Evolutionary conservation across 1,140 invertebrate species (phyloP).

Genomic region (Heliconius congener): DNA sequence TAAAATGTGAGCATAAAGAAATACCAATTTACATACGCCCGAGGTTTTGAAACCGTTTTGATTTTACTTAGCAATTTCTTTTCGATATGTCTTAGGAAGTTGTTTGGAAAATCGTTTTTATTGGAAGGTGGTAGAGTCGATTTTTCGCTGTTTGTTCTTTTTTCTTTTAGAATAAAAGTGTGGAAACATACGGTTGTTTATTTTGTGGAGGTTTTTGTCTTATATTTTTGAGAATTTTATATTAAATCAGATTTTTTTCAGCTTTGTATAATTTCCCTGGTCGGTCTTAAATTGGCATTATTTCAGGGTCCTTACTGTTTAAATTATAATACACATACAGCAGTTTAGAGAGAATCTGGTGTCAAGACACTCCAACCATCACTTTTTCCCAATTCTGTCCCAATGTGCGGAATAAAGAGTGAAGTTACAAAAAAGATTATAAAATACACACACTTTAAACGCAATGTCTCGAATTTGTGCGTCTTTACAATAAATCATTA

Average conservation of each 20-base stretch:
- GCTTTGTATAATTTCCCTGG: too few species aligned
- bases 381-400: too few species aligned
- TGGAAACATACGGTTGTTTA: constrained; percentile 35
- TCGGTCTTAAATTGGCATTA: too few species aligned
- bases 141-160: constrained; percentile 18
- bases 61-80: constrained; percentile 74
- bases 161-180: neutral
- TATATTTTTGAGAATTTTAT: neutral
- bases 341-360: too few species aligned
- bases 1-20: constrained; percentile 58
- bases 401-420: too few species aligned
- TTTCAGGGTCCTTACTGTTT: too few species aligned
- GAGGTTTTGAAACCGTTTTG: constrained; percentile 54
- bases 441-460: too few species aligned
- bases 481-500: too few species aligned
- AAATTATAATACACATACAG: too few species aligned
- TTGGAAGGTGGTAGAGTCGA: neutral
- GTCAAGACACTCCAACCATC: too few species aligned
- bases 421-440: too few species aligned
- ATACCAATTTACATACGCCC: constrained; percentile 52
- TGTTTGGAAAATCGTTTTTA: neutral
- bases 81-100: constrained; percentile 44
- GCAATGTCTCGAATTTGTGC: too few species aligned
- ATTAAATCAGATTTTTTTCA: neutral
- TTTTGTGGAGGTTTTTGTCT: neutral